Evolutionary conservation across 2,797 vertebrate species (phyloP), one percentile per base, ranked within the genome.

Genomic region (Fratercula arctica): DNA sequence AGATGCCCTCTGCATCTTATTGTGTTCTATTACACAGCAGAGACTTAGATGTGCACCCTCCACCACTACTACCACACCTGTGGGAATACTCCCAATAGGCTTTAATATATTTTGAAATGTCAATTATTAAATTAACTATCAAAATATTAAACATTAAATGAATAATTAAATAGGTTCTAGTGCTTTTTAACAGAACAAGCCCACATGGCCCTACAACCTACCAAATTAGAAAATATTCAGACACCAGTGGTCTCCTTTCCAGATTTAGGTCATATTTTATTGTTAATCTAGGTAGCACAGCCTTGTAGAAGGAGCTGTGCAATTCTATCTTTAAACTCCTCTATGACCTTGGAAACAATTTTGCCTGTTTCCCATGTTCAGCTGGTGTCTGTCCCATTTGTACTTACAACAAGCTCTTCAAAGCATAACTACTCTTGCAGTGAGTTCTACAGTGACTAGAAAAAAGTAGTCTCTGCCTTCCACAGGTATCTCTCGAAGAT

Each of bases 301-400:
- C 19, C 21, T 67, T 79, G 28, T 37, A 75, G 74, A 92, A 69
- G 0, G 0, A 82, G 14, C 3, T 4, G 2, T 43, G 8, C 2
- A 7, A 48, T 59, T 90, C 61, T 57, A 16, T 23, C 54, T 78
- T 89, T 90, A 48, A 68, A 68, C 3, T 82, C 21, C 24, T 77
- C 2, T 25, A 63, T 5, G 17, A 21, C 37, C 45, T 80, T 70
- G 9, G 20, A 82, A 89, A 74, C 2, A 79, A 24, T 56, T 95
- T 76, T 67, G 6, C 12, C 39, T 37, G 5, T 33, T 93, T 77
- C 13, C 23, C 43, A 17, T 41, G 33, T 87, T 70, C 72, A 80
- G 9, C 14, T 67, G 20, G 5, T 60, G 23, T 59, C 29, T 83
- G 33, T 61, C 26, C 5, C 26, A 20, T 63, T 66, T 82, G 23